phyloP scores from a whole-genome alignment of 2,797 vertebrate species.

The Halcyon leucocephala region DNA sequence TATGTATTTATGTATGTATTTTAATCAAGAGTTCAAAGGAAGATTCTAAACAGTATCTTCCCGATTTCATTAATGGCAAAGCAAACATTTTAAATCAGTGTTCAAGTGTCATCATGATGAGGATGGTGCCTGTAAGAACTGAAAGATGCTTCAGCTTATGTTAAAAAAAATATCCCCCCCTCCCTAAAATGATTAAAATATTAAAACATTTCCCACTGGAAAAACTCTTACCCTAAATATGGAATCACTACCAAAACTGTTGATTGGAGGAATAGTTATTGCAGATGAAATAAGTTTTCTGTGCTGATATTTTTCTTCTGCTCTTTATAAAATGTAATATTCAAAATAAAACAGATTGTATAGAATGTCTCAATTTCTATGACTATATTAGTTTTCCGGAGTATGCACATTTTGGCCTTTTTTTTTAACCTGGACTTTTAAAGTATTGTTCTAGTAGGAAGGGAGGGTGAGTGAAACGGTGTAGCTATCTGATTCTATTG shows the following conservation, averaged over 20 bases:
- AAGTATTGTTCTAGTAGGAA: not conserved
- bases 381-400: not conserved
- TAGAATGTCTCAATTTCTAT: not conserved
- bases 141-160: not conserved
- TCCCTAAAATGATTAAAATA: not conserved
- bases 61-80: conserved; percentile 53
- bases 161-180: not conserved
- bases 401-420: not conserved
- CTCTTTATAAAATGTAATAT: not conserved
- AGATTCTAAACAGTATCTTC: conserved; percentile 30
- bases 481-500: not conserved
- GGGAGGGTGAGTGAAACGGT: not conserved
- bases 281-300: not conserved
- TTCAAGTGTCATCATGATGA: not conserved
- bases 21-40: conserved; percentile 62
- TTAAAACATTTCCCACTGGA: not conserved
- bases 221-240: not conserved
- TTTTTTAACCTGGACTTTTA: not conserved
- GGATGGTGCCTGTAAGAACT: not conserved
- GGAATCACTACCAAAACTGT: not conserved
- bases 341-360: not conserved
- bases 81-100: not conserved
- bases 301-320: not conserved
- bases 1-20: conserved; percentile 21
- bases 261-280: not conserved